Percentiles rank a stretch among this genome's conserved stretches.
phyloP scores from a whole-genome alignment of 1,140 invertebrate genomes.

The roundworm (Caenorhabditis elegans) region WBcel235 BX284603.4:10177001-10177500 shows the following conservation, averaged over 20 bases:
- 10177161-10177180: slow-evolving; percentile 63
- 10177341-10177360: slow-evolving; percentile 53
- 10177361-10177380: slow-evolving; percentile 55
- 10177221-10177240: slow-evolving; percentile 57
- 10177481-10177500: background rate
- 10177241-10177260: slow-evolving; percentile 62
- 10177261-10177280: slow-evolving; percentile 63
- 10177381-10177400: slow-evolving; percentile 53
- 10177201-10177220: slow-evolving; percentile 65
- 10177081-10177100: slow-evolving; percentile 63
- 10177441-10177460: slow-evolving; percentile 60
- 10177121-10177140: background rate
- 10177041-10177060: slow-evolving; percentile 61
- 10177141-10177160: slow-evolving; percentile 48
- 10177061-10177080: slow-evolving; percentile 63
- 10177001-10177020: slow-evolving; percentile 63
- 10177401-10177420: slow-evolving; percentile 50
- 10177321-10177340: slow-evolving; percentile 54
- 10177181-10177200: slow-evolving; percentile 62
- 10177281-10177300: slow-evolving; percentile 58
- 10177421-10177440: slow-evolving; percentile 57
- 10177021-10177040: slow-evolving; percentile 64
- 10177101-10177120: slow-evolving; percentile 54
- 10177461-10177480: slow-evolving; percentile 44
- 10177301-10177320: slow-evolving; percentile 63